Conservation (phyloP, 2,888 invertebrate genomes). For the Horisme vitalbata region DNA sequence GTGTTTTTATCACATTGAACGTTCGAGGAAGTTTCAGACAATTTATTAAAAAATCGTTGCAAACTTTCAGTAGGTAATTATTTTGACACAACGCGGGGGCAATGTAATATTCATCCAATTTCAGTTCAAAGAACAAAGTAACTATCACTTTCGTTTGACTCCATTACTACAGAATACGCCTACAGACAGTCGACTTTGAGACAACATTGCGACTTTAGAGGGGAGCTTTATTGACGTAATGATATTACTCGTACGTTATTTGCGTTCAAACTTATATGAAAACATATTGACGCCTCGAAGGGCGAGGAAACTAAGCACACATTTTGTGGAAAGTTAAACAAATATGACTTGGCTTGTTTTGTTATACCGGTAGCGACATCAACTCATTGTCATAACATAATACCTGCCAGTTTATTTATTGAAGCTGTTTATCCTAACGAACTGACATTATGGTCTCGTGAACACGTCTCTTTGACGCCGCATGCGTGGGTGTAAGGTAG, state of each 20-base stretch:
- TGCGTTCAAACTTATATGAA: conserved; percentile 33
- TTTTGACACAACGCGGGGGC: too few relatives aligned
- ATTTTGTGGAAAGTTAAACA: conserved; percentile 19
- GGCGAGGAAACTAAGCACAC: conserved; percentile 13
- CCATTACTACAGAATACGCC: conserved; percentile 1
- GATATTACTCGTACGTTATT: conserved; percentile 38
- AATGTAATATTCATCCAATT: too few relatives aligned
- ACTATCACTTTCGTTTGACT: not conserved
- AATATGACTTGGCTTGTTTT: conserved; percentile 11
- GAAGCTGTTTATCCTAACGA: conserved; percentile 4
- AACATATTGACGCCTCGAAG: conserved; percentile 26
- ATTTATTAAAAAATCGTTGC: too few relatives aligned
- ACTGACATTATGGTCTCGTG: conserved; percentile 3
- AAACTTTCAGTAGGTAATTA: too few relatives aligned
- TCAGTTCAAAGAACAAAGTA: too few relatives aligned
- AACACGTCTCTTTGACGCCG: conserved; percentile 11
- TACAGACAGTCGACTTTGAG: conserved; percentile 40
- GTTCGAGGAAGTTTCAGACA: too few relatives aligned
- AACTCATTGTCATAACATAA: not conserved
- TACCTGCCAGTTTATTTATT: conserved; percentile 1
- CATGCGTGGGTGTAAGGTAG: conserved; percentile 7
- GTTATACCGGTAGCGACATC: conserved; percentile 1
- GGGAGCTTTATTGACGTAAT: conserved; percentile 44
- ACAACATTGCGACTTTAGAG: conserved; percentile 44
- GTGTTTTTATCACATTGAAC: too few relatives aligned